Conservation (phyloP, 2,888 invertebrate genomes). For the Erpobdella octoculata region DNA sequence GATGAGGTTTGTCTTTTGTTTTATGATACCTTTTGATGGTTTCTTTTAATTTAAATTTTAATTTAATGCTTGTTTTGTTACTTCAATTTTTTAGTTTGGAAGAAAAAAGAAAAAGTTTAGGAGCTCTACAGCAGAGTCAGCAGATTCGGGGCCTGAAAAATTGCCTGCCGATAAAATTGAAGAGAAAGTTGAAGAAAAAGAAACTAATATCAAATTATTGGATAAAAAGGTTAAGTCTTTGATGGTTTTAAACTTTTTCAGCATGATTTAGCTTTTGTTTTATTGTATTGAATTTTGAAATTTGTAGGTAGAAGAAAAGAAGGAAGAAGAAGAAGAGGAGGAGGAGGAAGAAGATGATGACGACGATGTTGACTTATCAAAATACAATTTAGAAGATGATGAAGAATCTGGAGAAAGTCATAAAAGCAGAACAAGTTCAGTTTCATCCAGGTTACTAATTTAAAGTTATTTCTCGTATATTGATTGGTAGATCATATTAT, state of each 20-base stretch:
- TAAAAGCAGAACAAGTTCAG: background rate
- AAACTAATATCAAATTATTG: background rate
- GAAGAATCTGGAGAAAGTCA: constrained; percentile 15
- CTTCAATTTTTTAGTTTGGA: constrained; percentile 52
- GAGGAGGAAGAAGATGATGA: constrained; percentile 28
- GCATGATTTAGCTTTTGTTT: constrained; percentile 11
- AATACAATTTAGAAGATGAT: constrained; percentile 24
- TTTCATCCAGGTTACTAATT: background rate
- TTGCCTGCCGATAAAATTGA: background rate
- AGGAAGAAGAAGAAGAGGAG: background rate
- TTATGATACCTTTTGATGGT: background rate
- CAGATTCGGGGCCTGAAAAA: background rate
- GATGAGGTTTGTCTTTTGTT: constrained; percentile 66
- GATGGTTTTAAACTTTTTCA: background rate
- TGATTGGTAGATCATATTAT: background rate
- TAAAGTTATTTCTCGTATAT: background rate
- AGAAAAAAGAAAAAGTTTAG: constrained; percentile 53
- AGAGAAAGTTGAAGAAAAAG: background rate
- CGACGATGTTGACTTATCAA: constrained; percentile 24
- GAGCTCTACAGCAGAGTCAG: constrained; percentile 16
- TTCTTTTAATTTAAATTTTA: background rate
- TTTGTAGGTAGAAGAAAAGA: background rate
- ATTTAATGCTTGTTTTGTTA: background rate
- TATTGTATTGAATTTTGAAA: background rate
- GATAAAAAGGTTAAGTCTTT: background rate